phyloP scores from a whole-genome alignment of 2,888 invertebrate genomes.

The Chelonus formosanus region DNA sequence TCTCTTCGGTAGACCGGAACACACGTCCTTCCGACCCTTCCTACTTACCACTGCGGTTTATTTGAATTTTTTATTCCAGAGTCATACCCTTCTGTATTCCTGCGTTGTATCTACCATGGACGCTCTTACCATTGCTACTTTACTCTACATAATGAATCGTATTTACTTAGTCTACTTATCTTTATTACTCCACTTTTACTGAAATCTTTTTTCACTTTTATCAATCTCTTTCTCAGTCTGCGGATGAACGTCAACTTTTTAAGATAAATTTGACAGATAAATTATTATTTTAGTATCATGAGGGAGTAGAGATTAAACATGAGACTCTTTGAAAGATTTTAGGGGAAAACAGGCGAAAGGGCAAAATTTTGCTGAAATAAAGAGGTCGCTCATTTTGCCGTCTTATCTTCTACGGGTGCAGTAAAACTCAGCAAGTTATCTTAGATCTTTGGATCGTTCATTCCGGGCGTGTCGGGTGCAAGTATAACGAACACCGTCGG shows the following conservation, averaged over 20 bases:
- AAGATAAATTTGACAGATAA: constrained; percentile 11
- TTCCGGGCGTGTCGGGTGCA: constrained; percentile 8
- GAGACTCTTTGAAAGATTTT: constrained; percentile 9
- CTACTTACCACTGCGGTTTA: constrained; percentile 11
- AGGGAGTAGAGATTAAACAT: not conserved
- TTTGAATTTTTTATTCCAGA: constrained; percentile 18
- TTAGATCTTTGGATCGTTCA: constrained; percentile 24
- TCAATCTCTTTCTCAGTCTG: too few species aligned
- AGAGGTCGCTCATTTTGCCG: constrained; percentile 28
- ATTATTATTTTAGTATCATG: not conserved
- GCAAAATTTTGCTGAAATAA: constrained; percentile 18
- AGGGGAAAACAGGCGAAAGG: not conserved
- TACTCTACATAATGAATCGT: constrained; percentile 8
- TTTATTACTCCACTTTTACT: constrained; percentile 3
- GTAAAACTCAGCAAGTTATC: constrained; percentile 25
- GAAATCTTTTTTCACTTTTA: not conserved
- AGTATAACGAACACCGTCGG: constrained; percentile 1
- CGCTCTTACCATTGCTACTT: not conserved
- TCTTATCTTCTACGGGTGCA: constrained; percentile 22
- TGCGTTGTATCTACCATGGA: not conserved
- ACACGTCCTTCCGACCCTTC: constrained; percentile 22
- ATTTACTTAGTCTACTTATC: constrained; percentile 7
- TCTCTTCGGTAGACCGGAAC: constrained; percentile 27
- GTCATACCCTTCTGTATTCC: not conserved
- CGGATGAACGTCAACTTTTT: too few species aligned